Percentiles rank a stretch among this genome's conserved stretches.
phyloP scores from a whole-genome alignment of 2,888 invertebrate species.

The Agrypnus murinus region DNA sequence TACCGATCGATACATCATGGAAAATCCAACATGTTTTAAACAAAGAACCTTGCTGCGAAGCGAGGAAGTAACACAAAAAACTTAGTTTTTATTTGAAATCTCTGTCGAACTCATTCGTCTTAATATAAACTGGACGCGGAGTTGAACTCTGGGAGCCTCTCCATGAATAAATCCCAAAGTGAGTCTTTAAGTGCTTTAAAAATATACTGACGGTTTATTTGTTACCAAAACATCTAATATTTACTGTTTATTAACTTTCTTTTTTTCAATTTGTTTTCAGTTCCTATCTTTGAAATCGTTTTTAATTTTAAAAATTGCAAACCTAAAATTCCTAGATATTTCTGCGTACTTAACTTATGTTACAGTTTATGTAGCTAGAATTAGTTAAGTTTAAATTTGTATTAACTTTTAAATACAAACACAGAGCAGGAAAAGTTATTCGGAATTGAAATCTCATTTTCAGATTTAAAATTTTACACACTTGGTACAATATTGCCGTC shows the following conservation, averaged over 20 bases:
- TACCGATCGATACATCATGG: conserved; percentile 31
- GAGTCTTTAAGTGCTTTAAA: conserved; percentile 35
- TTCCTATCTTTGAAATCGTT: too few species aligned
- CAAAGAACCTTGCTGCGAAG: conserved; percentile 26
- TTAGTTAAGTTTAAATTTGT: too few species aligned
- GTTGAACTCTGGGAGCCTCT: conserved; percentile 24
- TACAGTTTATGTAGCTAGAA: too few species aligned
- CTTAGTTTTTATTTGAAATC: conserved; percentile 45
- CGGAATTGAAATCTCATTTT: too few species aligned
- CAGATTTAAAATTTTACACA: too few species aligned
- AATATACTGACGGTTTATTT: conserved; percentile 12
- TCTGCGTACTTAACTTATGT: too few species aligned
- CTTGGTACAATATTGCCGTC: conserved; percentile 11
- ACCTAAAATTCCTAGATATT: too few species aligned
- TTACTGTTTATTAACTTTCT: not conserved
- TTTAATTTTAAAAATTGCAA: too few species aligned
- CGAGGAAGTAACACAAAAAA: conserved; percentile 36
- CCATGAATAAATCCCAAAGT: conserved; percentile 39
- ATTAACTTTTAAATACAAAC: too few species aligned
- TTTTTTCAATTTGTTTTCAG: too few species aligned
- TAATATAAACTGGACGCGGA: conserved; percentile 47
- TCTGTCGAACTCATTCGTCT: conserved; percentile 46
- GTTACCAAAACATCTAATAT: conserved; percentile 28
- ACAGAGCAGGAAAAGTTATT: too few species aligned
- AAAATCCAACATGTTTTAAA: conserved; percentile 37